phyloP scores from a whole-genome alignment of 2,797 vertebrate genomes.

The Etheostoma nigrum region DNA sequence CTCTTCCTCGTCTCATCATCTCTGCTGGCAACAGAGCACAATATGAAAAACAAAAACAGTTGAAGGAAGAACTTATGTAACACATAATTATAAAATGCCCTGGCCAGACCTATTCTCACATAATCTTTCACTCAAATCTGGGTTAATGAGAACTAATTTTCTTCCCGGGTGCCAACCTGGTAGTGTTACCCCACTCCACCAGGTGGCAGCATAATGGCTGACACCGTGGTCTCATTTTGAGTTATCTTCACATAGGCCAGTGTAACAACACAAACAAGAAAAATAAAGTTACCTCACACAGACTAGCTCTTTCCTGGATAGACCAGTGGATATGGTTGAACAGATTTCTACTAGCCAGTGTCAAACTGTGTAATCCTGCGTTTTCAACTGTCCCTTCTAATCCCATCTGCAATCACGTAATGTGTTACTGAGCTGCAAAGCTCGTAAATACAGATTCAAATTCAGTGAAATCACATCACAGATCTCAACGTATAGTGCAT shows the following conservation, averaged over 20 bases:
- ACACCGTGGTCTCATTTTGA: neutral
- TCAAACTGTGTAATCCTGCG: slow-evolving; percentile 7
- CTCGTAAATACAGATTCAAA: slow-evolving; percentile 38
- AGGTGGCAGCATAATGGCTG: slow-evolving; percentile 56
- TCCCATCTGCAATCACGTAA: neutral
- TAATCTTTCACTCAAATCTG: neutral
- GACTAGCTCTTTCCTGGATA: neutral
- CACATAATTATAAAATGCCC: neutral
- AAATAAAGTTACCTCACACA: neutral
- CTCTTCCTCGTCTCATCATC: neutral
- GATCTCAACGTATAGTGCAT: neutral
- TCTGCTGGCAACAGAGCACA: neutral
- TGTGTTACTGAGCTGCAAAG: slow-evolving; percentile 28
- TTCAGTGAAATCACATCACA: neutral
- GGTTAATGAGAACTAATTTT: neutral
- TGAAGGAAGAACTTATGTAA: neutral
- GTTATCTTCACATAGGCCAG: neutral
- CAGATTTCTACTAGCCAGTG: neutral
- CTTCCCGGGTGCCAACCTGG: neutral
- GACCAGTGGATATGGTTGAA: neutral
- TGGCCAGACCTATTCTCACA: neutral
- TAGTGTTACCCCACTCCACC: slow-evolving; percentile 40
- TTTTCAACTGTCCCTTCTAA: slow-evolving; percentile 21
- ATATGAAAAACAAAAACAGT: neutral
- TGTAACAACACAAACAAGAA: neutral